Conservation (phyloP, 2,888 invertebrate species). For the Epinotia demarniana region DNA sequence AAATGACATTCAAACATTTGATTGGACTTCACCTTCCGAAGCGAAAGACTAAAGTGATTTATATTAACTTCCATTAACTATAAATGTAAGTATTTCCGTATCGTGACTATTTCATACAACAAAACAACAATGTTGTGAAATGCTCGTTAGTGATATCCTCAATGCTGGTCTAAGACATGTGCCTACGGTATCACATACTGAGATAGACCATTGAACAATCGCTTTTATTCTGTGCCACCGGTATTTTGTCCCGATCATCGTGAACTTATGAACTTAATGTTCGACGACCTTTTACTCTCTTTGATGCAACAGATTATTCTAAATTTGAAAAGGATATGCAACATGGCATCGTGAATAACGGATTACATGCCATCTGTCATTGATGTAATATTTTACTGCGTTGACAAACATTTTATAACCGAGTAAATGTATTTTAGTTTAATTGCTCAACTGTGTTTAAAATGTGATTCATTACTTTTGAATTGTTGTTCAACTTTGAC, state of each 20-base stretch:
- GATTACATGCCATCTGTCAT: slow-evolving; percentile 28
- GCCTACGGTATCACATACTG: background rate
- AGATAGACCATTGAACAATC: background rate
- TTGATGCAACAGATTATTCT: slow-evolving; percentile 42
- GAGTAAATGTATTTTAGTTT: background rate
- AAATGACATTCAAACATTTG: too few species aligned
- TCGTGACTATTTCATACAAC: too few species aligned
- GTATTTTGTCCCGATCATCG: slow-evolving; percentile 41
- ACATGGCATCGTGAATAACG: slow-evolving; percentile 24
- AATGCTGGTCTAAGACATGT: too few species aligned
- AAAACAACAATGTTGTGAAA: too few species aligned
- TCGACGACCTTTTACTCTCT: slow-evolving; percentile 36
- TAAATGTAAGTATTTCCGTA: too few species aligned
- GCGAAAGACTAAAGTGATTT: too few species aligned
- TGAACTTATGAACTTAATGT: slow-evolving; percentile 43
- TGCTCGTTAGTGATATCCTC: too few species aligned
- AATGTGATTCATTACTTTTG: slow-evolving; percentile 1
- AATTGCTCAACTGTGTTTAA: background rate
- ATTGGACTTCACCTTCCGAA: too few species aligned
- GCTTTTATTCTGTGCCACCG: slow-evolving; percentile 6
- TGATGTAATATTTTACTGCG: slow-evolving; percentile 21
- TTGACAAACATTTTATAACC: background rate
- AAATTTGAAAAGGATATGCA: slow-evolving; percentile 39
- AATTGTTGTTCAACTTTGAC: slow-evolving; percentile 1
- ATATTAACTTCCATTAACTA: too few species aligned